Conservation (phyloP, 1,140 invertebrate species). For the Chymomyza costata region DNA sequence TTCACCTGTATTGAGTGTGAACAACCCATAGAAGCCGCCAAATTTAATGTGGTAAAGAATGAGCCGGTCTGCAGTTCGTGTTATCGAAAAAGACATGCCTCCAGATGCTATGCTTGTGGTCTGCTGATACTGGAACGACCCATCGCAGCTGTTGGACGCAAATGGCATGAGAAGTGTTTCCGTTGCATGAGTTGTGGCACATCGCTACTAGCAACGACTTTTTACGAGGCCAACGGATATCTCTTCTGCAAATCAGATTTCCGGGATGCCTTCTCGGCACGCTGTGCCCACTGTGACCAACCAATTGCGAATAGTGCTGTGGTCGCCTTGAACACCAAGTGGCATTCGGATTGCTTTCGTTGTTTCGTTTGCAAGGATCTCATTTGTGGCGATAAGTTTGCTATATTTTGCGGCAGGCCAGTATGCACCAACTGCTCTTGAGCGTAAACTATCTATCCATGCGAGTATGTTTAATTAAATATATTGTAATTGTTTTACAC, state of each 20-base stretch:
- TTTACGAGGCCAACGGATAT: slow-evolving; percentile 37
- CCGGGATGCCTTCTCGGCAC: slow-evolving; percentile 26
- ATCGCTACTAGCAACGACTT: slow-evolving; percentile 15
- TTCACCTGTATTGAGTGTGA: slow-evolving; percentile 31
- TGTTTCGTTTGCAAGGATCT: slow-evolving; percentile 10
- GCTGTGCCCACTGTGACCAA: slow-evolving; percentile 28
- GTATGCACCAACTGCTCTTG: too few species aligned
- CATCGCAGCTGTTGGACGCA: slow-evolving; percentile 18
- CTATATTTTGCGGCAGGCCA: too few species aligned
- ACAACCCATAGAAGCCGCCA: background rate
- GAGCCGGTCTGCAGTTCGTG: slow-evolving; percentile 28
- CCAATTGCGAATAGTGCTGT: slow-evolving; percentile 19
- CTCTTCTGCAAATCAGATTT: slow-evolving; percentile 38
- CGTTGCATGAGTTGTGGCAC: slow-evolving; percentile 30
- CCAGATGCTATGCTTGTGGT: slow-evolving; percentile 19
- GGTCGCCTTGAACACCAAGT: slow-evolving; percentile 35
- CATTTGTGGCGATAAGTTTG: slow-evolving; percentile 10
- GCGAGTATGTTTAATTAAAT: too few species aligned
- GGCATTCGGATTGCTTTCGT: slow-evolving; percentile 26
- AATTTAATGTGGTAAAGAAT: slow-evolving; percentile 16
- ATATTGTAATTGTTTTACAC: too few species aligned
- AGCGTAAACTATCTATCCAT: too few species aligned
- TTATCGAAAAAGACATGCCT: slow-evolving; percentile 18
- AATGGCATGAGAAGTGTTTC: slow-evolving; percentile 43
- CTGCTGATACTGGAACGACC: slow-evolving; percentile 16